Percentiles rank a stretch among this genome's conserved stretches.
Evolutionary conservation across 2,113 vertebrate genomes (phyloP).

Genomic region (Trinectes maculatus): DNA sequence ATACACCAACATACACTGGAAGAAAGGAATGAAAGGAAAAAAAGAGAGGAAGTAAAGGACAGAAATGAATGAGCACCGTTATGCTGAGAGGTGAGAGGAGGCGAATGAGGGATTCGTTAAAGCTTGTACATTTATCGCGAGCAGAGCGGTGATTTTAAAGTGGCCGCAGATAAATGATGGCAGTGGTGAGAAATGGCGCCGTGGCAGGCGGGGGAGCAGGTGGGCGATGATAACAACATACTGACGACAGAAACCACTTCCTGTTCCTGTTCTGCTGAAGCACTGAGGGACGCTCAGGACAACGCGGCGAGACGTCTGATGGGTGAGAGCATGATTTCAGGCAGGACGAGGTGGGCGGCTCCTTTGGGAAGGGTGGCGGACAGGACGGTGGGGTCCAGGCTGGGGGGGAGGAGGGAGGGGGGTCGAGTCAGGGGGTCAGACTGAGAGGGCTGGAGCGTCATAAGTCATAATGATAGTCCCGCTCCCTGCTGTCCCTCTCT

Average conservation of each 20-base stretch:
- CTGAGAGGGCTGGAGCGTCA: slow-evolving; percentile 34
- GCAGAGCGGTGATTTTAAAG: slow-evolving; percentile 40
- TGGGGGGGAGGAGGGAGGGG: neutral
- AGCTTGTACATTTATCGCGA: slow-evolving; percentile 51
- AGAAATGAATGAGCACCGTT: slow-evolving; percentile 60
- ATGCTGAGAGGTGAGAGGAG: slow-evolving; percentile 36
- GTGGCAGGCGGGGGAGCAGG: slow-evolving; percentile 21
- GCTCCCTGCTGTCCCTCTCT: slow-evolving; percentile 48
- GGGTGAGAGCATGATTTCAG: slow-evolving; percentile 23
- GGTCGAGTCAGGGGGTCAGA: slow-evolving; percentile 10
- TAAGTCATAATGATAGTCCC: slow-evolving; percentile 56
- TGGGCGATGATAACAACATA: slow-evolving; percentile 35
- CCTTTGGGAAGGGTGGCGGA: slow-evolving; percentile 1
- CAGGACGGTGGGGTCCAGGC: neutral
- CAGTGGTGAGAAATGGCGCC: slow-evolving; percentile 50
- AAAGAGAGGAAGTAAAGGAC: slow-evolving; percentile 22
- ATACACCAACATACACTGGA: slow-evolving; percentile 64
- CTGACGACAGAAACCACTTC: slow-evolving; percentile 69
- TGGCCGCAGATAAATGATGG: slow-evolving; percentile 46
- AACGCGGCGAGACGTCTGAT: slow-evolving; percentile 35
- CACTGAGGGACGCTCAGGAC: slow-evolving; percentile 29
- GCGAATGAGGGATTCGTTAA: slow-evolving; percentile 46
- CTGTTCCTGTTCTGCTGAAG: slow-evolving; percentile 54
- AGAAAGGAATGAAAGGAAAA: slow-evolving; percentile 43
- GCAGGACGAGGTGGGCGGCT: slow-evolving; percentile 11